Evolutionary conservation across 2,113 vertebrate species (phyloP).

Genomic region (Aegithalos caudatus): DNA sequence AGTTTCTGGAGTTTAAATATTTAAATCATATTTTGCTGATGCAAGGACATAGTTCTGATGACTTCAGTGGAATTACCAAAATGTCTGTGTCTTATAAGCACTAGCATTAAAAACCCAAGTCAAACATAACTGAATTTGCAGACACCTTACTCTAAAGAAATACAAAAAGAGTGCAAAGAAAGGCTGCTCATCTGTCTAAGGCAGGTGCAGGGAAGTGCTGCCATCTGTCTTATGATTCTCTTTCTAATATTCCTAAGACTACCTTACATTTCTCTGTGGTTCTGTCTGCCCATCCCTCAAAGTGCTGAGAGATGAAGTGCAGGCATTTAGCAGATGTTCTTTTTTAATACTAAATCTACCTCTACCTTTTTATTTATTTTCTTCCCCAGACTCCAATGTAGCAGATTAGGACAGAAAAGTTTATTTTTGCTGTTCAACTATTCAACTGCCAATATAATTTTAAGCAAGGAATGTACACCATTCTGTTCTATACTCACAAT

Average conservation of each 20-base stretch:
- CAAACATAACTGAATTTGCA: neutral
- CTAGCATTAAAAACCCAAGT: neutral
- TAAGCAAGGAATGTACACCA: neutral
- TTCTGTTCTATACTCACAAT: neutral
- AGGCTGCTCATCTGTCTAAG: neutral
- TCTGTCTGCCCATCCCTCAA: neutral
- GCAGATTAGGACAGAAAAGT: neutral
- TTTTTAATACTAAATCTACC: neutral
- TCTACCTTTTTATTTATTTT: too few relatives aligned
- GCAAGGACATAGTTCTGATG: neutral
- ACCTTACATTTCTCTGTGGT: neutral
- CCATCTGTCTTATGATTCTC: slow-evolving; percentile 32
- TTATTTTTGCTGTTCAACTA: neutral
- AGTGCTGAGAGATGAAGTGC: neutral
- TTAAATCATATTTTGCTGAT: neutral
- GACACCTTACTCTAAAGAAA: neutral
- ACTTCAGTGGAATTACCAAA: neutral
- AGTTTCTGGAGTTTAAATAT: neutral
- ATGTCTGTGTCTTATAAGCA: neutral
- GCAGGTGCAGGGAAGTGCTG: slow-evolving; percentile 39
- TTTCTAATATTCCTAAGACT: neutral
- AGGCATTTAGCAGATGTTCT: neutral
- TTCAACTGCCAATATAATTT: neutral
- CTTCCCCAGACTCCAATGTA: neutral
- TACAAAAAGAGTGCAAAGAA: neutral